Percentiles rank a stretch among this genome's conserved stretches.
Conservation (phyloP, 2,797 vertebrate genomes). For the Dallia pectoralis region DNA sequence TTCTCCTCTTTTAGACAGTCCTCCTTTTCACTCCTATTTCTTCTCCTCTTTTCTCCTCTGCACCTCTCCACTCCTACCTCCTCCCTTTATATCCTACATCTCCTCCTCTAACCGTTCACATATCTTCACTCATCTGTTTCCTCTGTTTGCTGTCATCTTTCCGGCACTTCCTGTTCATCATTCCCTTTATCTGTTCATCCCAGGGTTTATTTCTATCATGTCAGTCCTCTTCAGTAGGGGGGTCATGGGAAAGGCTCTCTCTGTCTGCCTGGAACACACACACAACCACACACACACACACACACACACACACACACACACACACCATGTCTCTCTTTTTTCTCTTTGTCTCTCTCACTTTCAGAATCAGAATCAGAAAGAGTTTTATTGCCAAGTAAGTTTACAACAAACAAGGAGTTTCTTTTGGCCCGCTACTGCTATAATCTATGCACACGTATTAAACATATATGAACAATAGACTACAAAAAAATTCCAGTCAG, state of each 20-base stretch:
- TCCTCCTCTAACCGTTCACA: too few relatives aligned
- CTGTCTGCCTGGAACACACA: constrained; percentile 63
- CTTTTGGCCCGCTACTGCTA: too few relatives aligned
- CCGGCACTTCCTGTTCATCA: constrained; percentile 27
- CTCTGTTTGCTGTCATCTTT: constrained; percentile 13
- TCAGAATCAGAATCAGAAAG: too few relatives aligned
- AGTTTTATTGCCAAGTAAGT: too few relatives aligned
- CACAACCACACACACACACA: not conserved
- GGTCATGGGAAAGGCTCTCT: constrained; percentile 82
- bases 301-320: too few relatives aligned
- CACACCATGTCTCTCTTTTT: too few relatives aligned
- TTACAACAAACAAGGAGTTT: too few relatives aligned
- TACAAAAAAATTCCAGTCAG: too few relatives aligned
- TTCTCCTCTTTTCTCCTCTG: constrained; percentile 18
- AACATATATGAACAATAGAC: too few relatives aligned
- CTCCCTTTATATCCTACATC: not conserved
- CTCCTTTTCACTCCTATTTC: constrained; percentile 17
- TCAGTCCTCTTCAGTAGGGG: constrained; percentile 68
- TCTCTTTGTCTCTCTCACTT: too few relatives aligned
- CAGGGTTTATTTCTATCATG: constrained; percentile 70
- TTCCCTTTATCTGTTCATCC: not conserved
- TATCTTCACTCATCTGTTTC: constrained; percentile 8
- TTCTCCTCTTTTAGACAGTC: constrained; percentile 18
- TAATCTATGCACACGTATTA: too few relatives aligned
- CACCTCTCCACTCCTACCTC: not conserved